Percentiles rank a stretch among this genome's conserved stretches.
Conservation (phyloP, 2,888 invertebrate genomes). For the Andrena camellia region DNA sequence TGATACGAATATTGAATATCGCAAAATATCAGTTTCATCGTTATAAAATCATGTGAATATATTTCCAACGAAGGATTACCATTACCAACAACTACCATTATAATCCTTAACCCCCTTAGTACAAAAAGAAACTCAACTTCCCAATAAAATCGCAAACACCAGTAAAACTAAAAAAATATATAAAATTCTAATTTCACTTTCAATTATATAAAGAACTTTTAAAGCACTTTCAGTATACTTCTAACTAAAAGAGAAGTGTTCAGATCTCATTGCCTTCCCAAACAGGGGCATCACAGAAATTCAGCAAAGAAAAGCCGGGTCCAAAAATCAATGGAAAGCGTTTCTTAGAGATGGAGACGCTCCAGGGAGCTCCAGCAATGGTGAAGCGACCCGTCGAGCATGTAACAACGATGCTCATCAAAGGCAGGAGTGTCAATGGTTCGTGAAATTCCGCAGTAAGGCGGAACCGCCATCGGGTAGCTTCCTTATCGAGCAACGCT, state of each 20-base stretch:
- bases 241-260: background rate
- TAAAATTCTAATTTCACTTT: too few relatives aligned
- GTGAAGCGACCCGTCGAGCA: slow-evolving; percentile 14
- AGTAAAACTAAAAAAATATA: too few relatives aligned
- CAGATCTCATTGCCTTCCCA: background rate
- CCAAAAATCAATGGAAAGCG: background rate
- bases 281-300: background rate
- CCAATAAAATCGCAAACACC: too few relatives aligned
- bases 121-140: too few relatives aligned
- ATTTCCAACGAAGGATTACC: too few relatives aligned
- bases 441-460: slow-evolving; percentile 61
- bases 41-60: too few relatives aligned
- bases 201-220: too few relatives aligned
- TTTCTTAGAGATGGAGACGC: background rate
- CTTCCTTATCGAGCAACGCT: slow-evolving; percentile 56
- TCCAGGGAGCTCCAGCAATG: background rate
- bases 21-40: too few relatives aligned
- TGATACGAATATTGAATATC: too few relatives aligned
- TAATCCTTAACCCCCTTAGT: too few relatives aligned
- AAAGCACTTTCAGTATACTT: too few relatives aligned
- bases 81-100: too few relatives aligned
- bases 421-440: slow-evolving; percentile 51
- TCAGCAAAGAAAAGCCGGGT: background rate
- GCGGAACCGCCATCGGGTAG: slow-evolving; percentile 40
- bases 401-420: slow-evolving; percentile 29